These are phyloP conservation scores for Aphrophora alni DNA, from an alignment of 2,888 invertebrate genomes.

Conservation along the genomic window DNA sequence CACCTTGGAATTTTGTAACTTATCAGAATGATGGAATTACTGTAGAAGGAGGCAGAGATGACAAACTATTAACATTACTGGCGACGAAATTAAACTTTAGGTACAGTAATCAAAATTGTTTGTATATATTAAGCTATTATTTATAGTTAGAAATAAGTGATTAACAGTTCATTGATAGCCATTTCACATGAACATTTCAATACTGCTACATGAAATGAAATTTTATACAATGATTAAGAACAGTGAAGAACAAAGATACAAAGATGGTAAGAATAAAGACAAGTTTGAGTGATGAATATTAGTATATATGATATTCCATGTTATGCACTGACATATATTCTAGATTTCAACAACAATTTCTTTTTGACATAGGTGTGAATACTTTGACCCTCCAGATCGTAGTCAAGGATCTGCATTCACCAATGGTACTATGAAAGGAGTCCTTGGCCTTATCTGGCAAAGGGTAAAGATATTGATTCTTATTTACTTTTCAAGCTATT, in stretches of 20 bases:
- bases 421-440: slow-evolving; percentile 73
- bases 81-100: slow-evolving; percentile 73
- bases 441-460: slow-evolving; percentile 73
- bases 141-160: no score
- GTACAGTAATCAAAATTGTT: slow-evolving; percentile 53
- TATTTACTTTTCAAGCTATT: no score
- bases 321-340: no score
- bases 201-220: background rate
- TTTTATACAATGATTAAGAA: no score
- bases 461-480: slow-evolving; percentile 60
- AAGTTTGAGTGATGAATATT: no score
- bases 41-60: slow-evolving; percentile 75
- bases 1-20: slow-evolving; percentile 79
- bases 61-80: slow-evolving; percentile 69
- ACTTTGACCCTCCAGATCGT: slow-evolving; percentile 75
- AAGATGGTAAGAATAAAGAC: no score
- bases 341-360: no score
- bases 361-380: slow-evolving; percentile 70
- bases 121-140: no score
- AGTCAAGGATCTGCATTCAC: slow-evolving; percentile 71
- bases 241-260: no score
- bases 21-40: slow-evolving; percentile 63
- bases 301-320: no score
- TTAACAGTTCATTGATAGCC: no score
- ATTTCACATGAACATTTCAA: background rate